A percentile compares a stretch with the other conserved stretches of the same genome.
phyloP scores from a whole-genome alignment of 2,888 invertebrate species.

The Drosophila niveifrons region DNA sequence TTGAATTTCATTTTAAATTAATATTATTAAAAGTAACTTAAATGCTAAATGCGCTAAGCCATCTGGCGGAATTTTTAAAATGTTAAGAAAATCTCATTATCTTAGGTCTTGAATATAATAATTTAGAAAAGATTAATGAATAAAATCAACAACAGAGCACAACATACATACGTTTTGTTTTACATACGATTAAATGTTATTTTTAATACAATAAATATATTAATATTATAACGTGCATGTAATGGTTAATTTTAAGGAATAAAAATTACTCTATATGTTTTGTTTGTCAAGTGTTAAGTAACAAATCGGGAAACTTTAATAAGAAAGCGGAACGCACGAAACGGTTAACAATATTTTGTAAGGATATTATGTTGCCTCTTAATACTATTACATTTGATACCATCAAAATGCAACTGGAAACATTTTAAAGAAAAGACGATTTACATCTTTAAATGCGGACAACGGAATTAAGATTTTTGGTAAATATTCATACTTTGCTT shows the following conservation, averaged over 20 bases:
- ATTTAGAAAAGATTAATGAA: slow-evolving; percentile 54
- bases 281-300: slow-evolving; percentile 24
- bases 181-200: slow-evolving; percentile 19
- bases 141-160: slow-evolving; percentile 47
- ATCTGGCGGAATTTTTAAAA: slow-evolving; percentile 23
- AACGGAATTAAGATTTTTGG: neutral
- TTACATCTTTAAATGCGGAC: slow-evolving; percentile 18
- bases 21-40: slow-evolving; percentile 39
- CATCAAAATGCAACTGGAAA: neutral
- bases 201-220: slow-evolving; percentile 18
- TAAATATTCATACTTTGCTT: neutral
- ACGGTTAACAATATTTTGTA: neutral
- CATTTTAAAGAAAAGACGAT: neutral
- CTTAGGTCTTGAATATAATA: slow-evolving; percentile 18
- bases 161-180: slow-evolving; percentile 22
- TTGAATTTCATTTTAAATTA: slow-evolving; percentile 31
- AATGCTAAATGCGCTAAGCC: slow-evolving; percentile 26
- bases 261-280: slow-evolving; percentile 31
- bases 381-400: neutral
- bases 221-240: slow-evolving; percentile 45
- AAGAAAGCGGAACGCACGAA: slow-evolving; percentile 28
- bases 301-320: neutral
- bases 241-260: slow-evolving; percentile 35
- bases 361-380: neutral
- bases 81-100: slow-evolving; percentile 8